phyloP scores from a whole-genome alignment of 37 sponge, comb jelly and placozoan species.

The Crambe crambe region DNA sequence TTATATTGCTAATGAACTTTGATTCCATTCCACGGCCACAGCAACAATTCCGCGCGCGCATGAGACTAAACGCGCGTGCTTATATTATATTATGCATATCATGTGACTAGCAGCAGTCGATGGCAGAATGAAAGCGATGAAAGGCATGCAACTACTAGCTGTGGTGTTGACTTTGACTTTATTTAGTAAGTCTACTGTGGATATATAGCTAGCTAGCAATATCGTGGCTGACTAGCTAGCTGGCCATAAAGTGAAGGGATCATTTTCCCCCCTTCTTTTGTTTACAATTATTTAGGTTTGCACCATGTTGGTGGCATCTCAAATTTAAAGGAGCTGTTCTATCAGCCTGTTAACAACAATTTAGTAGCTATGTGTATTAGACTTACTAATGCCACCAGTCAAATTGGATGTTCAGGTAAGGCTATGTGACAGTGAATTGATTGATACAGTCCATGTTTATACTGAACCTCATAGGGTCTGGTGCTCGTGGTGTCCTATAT shows the following conservation, averaged over 20 bases:
- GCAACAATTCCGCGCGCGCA: too few relatives aligned
- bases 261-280: too few relatives aligned
- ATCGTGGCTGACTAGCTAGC: too few relatives aligned
- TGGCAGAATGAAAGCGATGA: too few relatives aligned
- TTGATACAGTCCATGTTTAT: background rate
- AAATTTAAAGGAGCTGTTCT: constrained; percentile 27
- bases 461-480: too few relatives aligned
- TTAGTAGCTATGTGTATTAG: constrained; percentile 39
- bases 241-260: too few relatives aligned
- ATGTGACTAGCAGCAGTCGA: too few relatives aligned
- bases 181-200: background rate
- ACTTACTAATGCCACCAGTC: constrained; percentile 63
- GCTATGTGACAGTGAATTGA: too few relatives aligned
- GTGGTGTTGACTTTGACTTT: background rate
- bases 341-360: background rate
- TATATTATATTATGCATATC: too few relatives aligned
- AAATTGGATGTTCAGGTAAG: constrained; percentile 78
- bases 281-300: background rate
- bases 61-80: too few relatives aligned
- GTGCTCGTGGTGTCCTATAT: constrained; percentile 41
- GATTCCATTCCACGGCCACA: too few relatives aligned
- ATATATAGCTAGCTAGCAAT: background rate
- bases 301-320: background rate
- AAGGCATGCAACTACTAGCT: background rate
- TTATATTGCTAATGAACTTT: too few relatives aligned